Percentiles rank a stretch among this genome's conserved stretches.
phyloP scores from a whole-genome alignment of 2,113 vertebrate genomes.

The Antigone vipio region DNA sequence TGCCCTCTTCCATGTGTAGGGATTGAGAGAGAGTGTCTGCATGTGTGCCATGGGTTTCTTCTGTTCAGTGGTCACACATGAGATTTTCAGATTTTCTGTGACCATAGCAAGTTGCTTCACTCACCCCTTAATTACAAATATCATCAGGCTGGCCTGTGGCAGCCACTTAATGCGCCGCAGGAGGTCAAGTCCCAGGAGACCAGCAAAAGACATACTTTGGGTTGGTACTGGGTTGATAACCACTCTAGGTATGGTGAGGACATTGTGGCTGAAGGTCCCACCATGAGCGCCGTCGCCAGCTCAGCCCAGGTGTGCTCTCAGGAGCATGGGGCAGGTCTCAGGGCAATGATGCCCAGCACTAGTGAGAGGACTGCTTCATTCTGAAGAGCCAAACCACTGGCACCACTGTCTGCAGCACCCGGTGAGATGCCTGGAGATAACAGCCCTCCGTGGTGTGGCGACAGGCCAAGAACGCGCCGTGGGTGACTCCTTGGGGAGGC shows the following conservation, averaged over 20 bases:
- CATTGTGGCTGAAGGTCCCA: background rate
- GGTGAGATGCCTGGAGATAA: background rate
- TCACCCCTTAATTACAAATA: background rate
- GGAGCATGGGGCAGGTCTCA: rapidly evolving
- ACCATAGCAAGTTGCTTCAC: background rate
- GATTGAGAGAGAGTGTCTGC: background rate
- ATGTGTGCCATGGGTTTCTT: background rate
- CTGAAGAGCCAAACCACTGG: background rate
- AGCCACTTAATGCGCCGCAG: background rate
- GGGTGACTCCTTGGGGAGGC: background rate
- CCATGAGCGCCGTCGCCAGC: rapidly evolving
- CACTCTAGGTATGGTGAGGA: rapidly evolving
- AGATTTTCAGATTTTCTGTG: background rate
- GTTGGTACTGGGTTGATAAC: background rate
- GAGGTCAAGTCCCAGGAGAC: background rate
- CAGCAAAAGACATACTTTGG: background rate
- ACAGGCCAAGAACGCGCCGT: background rate
- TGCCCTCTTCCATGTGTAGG: rapidly evolving
- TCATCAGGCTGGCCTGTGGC: background rate
- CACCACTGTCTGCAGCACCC: background rate
- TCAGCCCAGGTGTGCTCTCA: background rate
- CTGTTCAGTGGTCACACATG: background rate
- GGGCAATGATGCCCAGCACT: rapidly evolving
- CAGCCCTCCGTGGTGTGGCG: background rate
- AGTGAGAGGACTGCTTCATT: background rate